phyloP scores from a whole-genome alignment of 2,113 vertebrate genomes.

The Rissa tridactyla region DNA sequence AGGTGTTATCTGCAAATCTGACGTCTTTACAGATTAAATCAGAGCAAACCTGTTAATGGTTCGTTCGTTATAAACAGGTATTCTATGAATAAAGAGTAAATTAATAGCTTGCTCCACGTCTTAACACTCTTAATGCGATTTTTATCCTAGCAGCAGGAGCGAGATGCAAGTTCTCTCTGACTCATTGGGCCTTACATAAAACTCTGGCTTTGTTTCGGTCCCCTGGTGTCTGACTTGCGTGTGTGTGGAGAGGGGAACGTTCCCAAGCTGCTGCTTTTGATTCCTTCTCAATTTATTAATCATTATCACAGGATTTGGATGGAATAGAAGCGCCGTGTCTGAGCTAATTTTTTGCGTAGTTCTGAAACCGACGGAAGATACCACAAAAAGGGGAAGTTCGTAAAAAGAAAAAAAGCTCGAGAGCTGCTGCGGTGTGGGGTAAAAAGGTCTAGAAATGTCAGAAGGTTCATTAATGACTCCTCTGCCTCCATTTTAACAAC shows the following conservation, averaged over 20 bases:
- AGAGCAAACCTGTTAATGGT: not conserved
- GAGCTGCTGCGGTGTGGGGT: not conserved
- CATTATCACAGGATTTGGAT: not conserved
- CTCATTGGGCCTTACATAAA: not conserved
- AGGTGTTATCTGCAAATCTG: not conserved
- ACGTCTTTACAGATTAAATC: not conserved
- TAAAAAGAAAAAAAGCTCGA: not conserved
- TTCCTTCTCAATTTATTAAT: not conserved
- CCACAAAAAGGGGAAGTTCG: not conserved
- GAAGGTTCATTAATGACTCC: not conserved
- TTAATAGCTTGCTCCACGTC: not conserved
- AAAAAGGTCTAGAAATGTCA: not conserved
- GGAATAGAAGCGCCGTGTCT: not conserved
- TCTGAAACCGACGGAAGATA: not conserved
- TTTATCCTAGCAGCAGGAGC: not conserved
- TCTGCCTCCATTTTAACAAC: not conserved
- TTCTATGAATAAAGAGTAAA: not conserved
- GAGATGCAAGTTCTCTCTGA: not conserved
- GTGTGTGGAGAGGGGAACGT: not conserved
- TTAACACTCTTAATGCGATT: not conserved
- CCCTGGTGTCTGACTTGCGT: not conserved
- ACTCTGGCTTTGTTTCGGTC: not conserved
- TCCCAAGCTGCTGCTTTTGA: not conserved
- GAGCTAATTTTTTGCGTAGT: not conserved
- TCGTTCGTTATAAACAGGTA: not conserved